Evolutionary conservation across 2,888 invertebrate genomes (phyloP), one percentile per base, ranked within the genome.

Genomic region (Trachelus tabidus): DNA sequence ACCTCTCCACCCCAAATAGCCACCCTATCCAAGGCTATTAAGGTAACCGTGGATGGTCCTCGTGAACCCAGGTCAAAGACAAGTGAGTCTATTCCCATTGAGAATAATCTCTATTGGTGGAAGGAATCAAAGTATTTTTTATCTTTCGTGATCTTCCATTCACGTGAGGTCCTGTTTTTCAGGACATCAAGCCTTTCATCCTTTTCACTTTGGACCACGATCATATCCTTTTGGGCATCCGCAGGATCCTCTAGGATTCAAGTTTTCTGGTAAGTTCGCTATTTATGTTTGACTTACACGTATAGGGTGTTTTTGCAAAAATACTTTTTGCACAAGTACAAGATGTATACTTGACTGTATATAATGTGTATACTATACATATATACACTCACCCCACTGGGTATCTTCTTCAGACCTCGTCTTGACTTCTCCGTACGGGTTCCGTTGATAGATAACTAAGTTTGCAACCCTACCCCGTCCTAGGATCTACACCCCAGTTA

Each of bases 161-260:
- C 71, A 34, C 71, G 71, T 33, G 71, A 71, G 31, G 71, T 80
- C 71, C 83, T 82, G 82, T 80, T 81, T 90, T 89, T 80, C 90
- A 92, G 94, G 97, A 81, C 97, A 97, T 91, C 97, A 96, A 89
- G 95, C 96, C 82, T 97, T 97, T 92, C 97, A 97, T 92, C 97
- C 97, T 79, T 97, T 97, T 92, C 97, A 97, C 88, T 97, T 97
- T 91, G 97, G 97, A 79, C 96, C 97, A 56, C 93, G 95, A 84
- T 94, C 96, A 82, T 97, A 97, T 91, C 92, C 92, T 75, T 92
- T 92, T 83, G 92, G 92, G 79, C 92, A 91, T 79, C 95, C 95
- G 74, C 95, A 96, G 77, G 97, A 97, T 91, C 96, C 96, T 4
- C 92, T 97, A 89, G 96, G 97, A 84, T 97, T 97, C 92, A 97